phyloP scores from a whole-genome alignment of 2,113 vertebrate species.

The Cynopterus brachyotis region DNA sequence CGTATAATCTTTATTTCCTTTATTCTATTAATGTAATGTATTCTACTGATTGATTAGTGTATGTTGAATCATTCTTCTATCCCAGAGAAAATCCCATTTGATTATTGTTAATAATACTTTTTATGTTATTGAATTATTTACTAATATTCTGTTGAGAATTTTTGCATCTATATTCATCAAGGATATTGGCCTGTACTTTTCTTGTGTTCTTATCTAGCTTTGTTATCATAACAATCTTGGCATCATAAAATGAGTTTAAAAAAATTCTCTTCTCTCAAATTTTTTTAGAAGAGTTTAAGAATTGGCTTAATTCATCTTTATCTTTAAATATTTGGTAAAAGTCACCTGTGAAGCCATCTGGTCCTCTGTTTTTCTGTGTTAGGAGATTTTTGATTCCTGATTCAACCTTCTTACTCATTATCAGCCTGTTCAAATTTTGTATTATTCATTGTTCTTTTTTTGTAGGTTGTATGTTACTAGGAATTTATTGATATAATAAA shows the following conservation, averaged over 20 bases:
- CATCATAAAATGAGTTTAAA: not conserved
- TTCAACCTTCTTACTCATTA: not conserved
- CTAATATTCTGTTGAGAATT: not conserved
- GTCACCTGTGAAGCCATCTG: not conserved
- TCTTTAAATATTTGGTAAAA: not conserved
- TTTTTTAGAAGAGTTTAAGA: not conserved
- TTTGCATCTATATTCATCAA: not conserved
- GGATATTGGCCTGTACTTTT: not conserved
- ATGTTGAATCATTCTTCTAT: not conserved
- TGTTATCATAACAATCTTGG: not conserved
- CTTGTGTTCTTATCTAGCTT: not conserved
- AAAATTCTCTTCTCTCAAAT: not conserved
- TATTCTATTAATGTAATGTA: not conserved
- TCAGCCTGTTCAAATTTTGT: not conserved
- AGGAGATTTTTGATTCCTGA: not conserved
- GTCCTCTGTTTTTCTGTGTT: not conserved
- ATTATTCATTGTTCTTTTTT: not conserved
- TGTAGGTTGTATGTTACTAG: not conserved
- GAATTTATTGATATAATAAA: not conserved
- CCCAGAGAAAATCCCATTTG: not conserved
- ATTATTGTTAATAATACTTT: not conserved
- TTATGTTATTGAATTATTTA: not conserved
- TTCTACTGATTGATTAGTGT: not conserved
- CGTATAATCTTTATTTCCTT: not conserved
- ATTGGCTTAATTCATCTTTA: not conserved